Evolutionary conservation across 2,888 invertebrate genomes (phyloP).

Genomic region (Tiphia femorata): DNA sequence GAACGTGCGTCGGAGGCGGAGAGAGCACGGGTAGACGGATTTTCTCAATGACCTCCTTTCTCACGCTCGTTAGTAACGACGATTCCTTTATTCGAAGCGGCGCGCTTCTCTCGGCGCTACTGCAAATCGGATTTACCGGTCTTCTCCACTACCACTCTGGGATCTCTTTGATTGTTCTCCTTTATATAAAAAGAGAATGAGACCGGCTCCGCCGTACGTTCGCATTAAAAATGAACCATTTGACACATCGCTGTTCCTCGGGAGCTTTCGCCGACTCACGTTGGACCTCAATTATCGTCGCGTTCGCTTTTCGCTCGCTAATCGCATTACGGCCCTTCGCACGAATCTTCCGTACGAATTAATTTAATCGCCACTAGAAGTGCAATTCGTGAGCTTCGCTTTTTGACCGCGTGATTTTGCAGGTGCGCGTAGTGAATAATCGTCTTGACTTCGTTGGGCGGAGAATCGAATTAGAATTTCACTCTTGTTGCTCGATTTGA

Average conservation of each 20-base stretch:
- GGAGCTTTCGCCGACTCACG: not conserved
- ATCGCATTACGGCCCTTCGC: not conserved
- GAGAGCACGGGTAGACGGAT: not conserved
- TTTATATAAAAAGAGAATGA: slow-evolving; percentile 3
- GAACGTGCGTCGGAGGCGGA: too few relatives aligned
- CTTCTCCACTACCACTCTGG: not conserved
- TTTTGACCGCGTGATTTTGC: too few relatives aligned
- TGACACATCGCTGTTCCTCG: not conserved
- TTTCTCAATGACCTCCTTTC: not conserved
- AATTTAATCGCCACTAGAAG: too few relatives aligned
- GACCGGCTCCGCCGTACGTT: not conserved
- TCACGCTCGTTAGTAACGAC: slow-evolving; percentile 2
- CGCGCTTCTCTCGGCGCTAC: not conserved
- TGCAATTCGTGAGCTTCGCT: too few relatives aligned
- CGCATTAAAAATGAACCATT: slow-evolving; percentile 23
- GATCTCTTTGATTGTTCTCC: slow-evolving; percentile 9
- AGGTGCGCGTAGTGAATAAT: too few relatives aligned
- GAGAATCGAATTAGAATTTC: too few relatives aligned
- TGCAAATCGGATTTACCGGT: slow-evolving; percentile 12
- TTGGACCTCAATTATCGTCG: not conserved
- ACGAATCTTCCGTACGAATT: not conserved
- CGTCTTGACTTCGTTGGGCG: too few relatives aligned
- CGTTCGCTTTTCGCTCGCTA: slow-evolving; percentile 4
- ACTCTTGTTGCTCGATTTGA: not conserved
- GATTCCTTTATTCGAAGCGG: not conserved